phyloP scores from a whole-genome alignment of 2,888 invertebrate genomes.

The Hoplodrina ambigua region DNA sequence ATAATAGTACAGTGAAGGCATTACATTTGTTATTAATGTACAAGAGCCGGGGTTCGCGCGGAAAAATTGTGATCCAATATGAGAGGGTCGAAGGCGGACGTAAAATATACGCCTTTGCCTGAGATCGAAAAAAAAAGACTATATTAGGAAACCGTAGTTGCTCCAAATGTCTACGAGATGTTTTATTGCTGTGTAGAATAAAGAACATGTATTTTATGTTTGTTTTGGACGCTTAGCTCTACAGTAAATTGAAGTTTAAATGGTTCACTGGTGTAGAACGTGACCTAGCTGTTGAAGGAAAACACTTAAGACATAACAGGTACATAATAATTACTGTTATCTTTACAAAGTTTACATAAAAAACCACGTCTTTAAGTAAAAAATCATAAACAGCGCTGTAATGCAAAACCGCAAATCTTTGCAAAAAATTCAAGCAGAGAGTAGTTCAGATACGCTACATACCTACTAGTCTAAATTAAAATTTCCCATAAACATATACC shows the following conservation, averaged over 20 bases:
- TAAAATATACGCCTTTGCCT: constrained; percentile 41
- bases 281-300: constrained; percentile 11
- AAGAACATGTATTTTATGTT: constrained; percentile 29
- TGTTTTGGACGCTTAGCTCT: constrained; percentile 16
- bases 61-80: constrained; percentile 64
- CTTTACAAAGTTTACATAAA: neutral
- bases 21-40: constrained; percentile 67
- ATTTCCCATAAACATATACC: constrained; percentile 5
- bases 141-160: constrained; percentile 40
- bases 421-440: neutral
- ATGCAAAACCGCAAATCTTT: neutral
- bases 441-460: neutral
- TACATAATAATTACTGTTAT: constrained; percentile 6
- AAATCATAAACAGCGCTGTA: neutral
- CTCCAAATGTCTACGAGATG: constrained; percentile 27
- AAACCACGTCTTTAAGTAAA: neutral
- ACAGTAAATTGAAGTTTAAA: constrained; percentile 32
- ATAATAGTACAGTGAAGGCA: constrained; percentile 60
- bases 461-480: constrained; percentile 2
- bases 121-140: constrained; percentile 40
- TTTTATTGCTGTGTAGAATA: constrained; percentile 45
- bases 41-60: constrained; percentile 38
- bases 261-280: constrained; percentile 26
- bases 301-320: neutral
- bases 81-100: constrained; percentile 54